Evolutionary conservation across 2,113 vertebrate genomes (phyloP).

Genomic region (Monarcha castaneiventris): DNA sequence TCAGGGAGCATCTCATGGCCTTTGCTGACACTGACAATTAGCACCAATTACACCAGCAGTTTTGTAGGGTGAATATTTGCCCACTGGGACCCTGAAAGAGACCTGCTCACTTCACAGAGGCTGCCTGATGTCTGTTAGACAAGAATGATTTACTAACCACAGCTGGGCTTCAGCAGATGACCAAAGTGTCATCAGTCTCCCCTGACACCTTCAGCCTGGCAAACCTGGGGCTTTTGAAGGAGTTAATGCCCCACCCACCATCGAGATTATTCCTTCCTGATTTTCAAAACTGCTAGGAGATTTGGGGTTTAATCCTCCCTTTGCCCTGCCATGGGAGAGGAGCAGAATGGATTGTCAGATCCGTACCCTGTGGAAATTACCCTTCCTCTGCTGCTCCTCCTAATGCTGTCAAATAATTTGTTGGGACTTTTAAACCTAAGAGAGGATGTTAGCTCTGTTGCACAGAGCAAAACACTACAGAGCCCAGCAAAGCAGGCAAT

Average conservation of each 20-base stretch:
- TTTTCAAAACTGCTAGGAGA: neutral
- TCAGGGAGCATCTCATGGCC: neutral
- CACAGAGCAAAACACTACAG: neutral
- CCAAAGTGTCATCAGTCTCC: neutral
- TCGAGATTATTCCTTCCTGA: neutral
- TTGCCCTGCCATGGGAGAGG: neutral
- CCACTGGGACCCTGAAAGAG: neutral
- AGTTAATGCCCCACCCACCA: neutral
- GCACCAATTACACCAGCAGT: neutral
- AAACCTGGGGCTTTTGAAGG: neutral
- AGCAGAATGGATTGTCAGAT: neutral
- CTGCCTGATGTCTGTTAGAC: neutral
- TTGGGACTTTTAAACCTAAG: neutral
- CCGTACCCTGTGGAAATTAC: neutral
- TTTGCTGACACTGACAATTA: conserved; percentile 15
- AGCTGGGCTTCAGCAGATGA: neutral
- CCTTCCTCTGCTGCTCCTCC: neutral
- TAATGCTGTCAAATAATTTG: neutral
- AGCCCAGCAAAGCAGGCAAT: neutral
- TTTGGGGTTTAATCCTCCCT: neutral
- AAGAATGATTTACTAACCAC: conserved; percentile 11
- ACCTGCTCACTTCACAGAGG: neutral
- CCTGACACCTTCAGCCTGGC: neutral
- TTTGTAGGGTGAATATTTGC: neutral
- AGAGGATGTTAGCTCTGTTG: neutral